Evolutionary conservation across 2,797 vertebrate genomes (phyloP).

Genomic region (Botia almorhae): DNA sequence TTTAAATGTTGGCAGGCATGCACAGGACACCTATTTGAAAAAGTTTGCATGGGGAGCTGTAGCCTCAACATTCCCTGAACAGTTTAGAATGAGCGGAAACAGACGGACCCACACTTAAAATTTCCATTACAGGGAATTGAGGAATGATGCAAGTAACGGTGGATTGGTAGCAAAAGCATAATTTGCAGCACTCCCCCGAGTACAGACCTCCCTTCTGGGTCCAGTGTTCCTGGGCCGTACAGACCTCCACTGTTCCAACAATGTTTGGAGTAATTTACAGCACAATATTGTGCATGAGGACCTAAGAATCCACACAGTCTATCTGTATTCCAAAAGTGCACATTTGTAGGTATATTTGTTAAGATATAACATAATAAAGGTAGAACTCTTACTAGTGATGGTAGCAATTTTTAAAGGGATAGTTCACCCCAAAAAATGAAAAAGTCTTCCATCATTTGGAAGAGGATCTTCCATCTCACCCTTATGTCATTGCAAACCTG

Average conservation of each 20-base stretch:
- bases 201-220: neutral
- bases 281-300: neutral
- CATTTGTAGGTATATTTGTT: too few relatives aligned
- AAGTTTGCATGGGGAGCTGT: constrained; percentile 16
- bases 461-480: too few relatives aligned
- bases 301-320: neutral
- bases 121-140: neutral
- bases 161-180: neutral
- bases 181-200: neutral
- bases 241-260: neutral
- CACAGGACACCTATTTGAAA: neutral
- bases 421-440: too few relatives aligned
- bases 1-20: neutral
- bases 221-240: neutral
- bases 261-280: neutral
- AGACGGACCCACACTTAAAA: constrained; percentile 25
- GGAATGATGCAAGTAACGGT: too few relatives aligned
- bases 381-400: too few relatives aligned
- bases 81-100: constrained; percentile 29
- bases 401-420: too few relatives aligned
- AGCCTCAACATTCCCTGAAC: constrained; percentile 24
- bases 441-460: too few relatives aligned
- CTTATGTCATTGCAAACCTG: too few relatives aligned
- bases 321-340: too few relatives aligned
- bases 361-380: too few relatives aligned